Base-by-base conservation (phyloP, 1,140 invertebrate genomes). In the Batillaria attramentaria region DNA sequence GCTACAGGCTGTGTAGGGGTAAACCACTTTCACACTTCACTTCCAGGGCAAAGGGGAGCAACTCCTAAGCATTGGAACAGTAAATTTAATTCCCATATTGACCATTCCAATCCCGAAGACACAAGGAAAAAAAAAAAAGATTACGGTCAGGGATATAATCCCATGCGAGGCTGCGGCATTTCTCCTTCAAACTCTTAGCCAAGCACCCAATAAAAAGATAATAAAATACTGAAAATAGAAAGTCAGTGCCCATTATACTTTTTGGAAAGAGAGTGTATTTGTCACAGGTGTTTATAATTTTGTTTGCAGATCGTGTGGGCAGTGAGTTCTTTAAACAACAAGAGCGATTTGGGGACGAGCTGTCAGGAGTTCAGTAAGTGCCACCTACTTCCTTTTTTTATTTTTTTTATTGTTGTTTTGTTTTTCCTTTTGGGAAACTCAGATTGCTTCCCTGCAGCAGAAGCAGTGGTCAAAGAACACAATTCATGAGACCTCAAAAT, bases 281-380 rank as follows among this genome's bases (percentile, higher is more conserved):
- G 10, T 62, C 28, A 31, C 28, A 28, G 43, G 39, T 37, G 24
- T 31, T 78, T 37, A 3, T 42, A 78, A 57, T 54, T 74, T 33
- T 69, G 60, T 33, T 84, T 81, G 62, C 83, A 90, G 89, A 87
- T 82, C 87, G 88, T 41, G 83, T 88, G 76, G 89, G 89, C 35
- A 90, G 89, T 86, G 90, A 91, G 83, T 91, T 91, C 73, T 91
- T 89, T 89, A 88, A 87, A 54, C 90, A 91, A 78, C 88, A 88
- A 66, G 85, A 89, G 70, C 72, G 62, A 62, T 86, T 91, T 84
- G 90, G 90, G 20, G 88, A 90, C 80, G 89, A 91, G 20, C 54
- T 86, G 20, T 85, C 78, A 54, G 90, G 90, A 42, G 80, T 91
- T 37, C 89, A 90, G 90, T 91, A 85, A 88, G 87, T 87, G 2